phyloP scores from a whole-genome alignment of 2,113 vertebrate genomes.

The Phocoena sinus region DNA sequence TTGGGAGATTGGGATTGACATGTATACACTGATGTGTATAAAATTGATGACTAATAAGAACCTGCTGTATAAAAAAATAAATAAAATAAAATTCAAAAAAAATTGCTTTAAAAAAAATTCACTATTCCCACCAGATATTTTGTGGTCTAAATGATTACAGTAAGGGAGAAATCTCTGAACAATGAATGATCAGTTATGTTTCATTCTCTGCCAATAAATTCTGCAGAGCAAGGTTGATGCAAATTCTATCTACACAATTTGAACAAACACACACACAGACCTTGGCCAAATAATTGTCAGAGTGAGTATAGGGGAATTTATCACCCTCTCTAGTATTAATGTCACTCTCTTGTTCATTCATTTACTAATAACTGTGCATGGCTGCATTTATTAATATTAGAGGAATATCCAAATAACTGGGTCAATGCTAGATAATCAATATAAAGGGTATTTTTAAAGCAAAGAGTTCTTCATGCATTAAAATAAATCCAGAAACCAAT shows the following conservation, averaged over 20 bases:
- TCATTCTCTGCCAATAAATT: conserved; percentile 51
- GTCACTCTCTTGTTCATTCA: not conserved
- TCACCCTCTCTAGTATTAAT: not conserved
- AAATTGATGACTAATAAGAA: no score
- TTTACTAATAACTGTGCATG: not conserved
- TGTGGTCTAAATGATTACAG: conserved; percentile 38
- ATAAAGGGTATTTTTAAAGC: not conserved
- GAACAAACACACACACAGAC: not conserved
- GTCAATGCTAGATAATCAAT: not conserved
- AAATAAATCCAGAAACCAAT: conserved; percentile 6
- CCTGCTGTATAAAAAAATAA: no score
- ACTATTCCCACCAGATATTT: conserved; percentile 38
- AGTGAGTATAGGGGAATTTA: not conserved
- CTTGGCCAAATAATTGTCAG: conserved; percentile 13
- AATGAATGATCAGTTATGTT: conserved; percentile 41
- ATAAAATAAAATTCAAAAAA: no score
- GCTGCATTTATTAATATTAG: not conserved
- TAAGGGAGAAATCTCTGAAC: conserved; percentile 2
- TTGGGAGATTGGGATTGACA: no score
- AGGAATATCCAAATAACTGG: not conserved
- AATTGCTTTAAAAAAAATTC: not conserved
- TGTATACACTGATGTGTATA: no score
- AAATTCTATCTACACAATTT: conserved; percentile 57
- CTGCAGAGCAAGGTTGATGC: conserved; percentile 37
- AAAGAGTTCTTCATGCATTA: not conserved